A percentile compares a stretch with the other conserved stretches of the same genome.
Evolutionary conservation across 2,888 invertebrate genomes (phyloP).

Genomic region (Drosophila pseudotalamancana): DNA sequence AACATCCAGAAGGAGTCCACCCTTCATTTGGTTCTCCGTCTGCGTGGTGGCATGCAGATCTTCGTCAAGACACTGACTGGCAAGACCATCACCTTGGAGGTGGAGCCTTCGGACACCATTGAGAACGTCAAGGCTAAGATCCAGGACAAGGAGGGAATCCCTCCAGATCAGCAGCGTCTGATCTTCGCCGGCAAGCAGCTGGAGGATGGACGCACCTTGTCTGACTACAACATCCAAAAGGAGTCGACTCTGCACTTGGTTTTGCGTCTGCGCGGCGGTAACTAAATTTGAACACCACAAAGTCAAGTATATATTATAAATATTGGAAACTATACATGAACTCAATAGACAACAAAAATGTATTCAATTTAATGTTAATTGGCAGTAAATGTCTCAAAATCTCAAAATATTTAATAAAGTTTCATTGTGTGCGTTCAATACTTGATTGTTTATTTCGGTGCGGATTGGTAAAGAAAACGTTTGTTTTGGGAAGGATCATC

Average conservation of each 20-base stretch:
- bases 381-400: conserved; percentile 4
- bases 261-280: conserved; percentile 34
- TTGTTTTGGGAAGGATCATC: background rate
- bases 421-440: conserved; percentile 18
- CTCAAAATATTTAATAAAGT: conserved; percentile 35
- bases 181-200: conserved; percentile 33
- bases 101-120: conserved; percentile 44
- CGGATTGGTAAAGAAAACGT: background rate
- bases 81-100: conserved; percentile 50
- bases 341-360: conserved; percentile 6
- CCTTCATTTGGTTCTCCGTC: conserved; percentile 35
- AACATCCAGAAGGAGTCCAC: conserved; percentile 42
- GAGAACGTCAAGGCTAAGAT: conserved; percentile 51
- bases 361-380: conserved; percentile 26
- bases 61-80: conserved; percentile 50
- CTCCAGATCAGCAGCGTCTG: conserved; percentile 40
- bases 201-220: conserved; percentile 29
- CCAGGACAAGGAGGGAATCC: conserved; percentile 49
- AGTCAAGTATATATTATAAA: background rate
- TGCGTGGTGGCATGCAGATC: conserved; percentile 28
- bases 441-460: background rate
- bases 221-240: conserved; percentile 36
- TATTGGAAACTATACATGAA: conserved; percentile 6
- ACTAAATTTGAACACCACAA: conserved; percentile 19
- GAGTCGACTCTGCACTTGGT: conserved; percentile 36